These are phyloP conservation scores for Acanthurus leucopareius DNA, from an alignment of 2,797 vertebrate genomes.

Conservation along the genomic window DNA sequence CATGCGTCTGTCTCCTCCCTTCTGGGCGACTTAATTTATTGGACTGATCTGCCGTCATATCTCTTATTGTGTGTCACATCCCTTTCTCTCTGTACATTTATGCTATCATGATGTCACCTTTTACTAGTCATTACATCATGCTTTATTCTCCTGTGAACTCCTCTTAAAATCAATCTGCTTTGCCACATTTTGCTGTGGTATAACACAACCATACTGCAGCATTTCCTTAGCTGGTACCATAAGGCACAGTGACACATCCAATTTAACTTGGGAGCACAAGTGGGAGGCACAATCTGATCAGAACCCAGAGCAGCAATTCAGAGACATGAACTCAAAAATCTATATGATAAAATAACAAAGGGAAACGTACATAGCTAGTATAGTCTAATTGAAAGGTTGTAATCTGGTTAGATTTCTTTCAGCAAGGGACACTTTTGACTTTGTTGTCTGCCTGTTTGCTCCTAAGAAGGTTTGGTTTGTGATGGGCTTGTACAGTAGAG, in stretches of 20 bases:
- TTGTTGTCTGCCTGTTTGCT: slow-evolving; percentile 27
- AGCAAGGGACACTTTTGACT: slow-evolving; percentile 40
- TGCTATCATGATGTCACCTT: slow-evolving; percentile 8
- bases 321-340: slow-evolving; percentile 20
- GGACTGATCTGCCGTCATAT: slow-evolving; percentile 41
- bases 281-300: slow-evolving; percentile 11
- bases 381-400: slow-evolving; percentile 33
- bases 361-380: not conserved
- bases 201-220: not conserved
- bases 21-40: slow-evolving; percentile 57
- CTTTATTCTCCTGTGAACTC: not conserved
- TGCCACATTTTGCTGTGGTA: not conserved
- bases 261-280: not conserved
- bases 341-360: slow-evolving; percentile 11
- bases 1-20: slow-evolving; percentile 58
- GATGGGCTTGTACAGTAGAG: slow-evolving; percentile 13
- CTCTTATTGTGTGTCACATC: slow-evolving; percentile 33
- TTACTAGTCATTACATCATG: slow-evolving; percentile 1
- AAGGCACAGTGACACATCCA: not conserved
- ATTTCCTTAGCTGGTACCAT: not conserved
- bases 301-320: slow-evolving; percentile 14
- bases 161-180: not conserved
- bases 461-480: slow-evolving; percentile 43
- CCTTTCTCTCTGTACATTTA: slow-evolving; percentile 1
- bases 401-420: slow-evolving; percentile 40